A percentile compares a stretch with the other conserved stretches of the same genome.
These are phyloP conservation scores for Pristis pectinata DNA, from an alignment of 2,797 vertebrate species.

Conservation along the genomic window DNA sequence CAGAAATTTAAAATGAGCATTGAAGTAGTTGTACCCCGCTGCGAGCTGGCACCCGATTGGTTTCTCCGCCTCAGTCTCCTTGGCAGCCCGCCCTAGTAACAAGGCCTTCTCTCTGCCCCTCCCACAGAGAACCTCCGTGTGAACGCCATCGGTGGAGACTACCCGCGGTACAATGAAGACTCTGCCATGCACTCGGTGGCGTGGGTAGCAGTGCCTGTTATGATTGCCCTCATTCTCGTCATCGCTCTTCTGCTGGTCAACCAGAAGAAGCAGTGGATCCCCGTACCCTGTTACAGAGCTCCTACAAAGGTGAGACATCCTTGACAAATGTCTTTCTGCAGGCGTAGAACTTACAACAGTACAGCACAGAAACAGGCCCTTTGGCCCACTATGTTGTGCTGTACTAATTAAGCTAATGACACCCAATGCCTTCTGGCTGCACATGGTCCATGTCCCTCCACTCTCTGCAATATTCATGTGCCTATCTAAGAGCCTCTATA, in stretches of 20 bases:
- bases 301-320: slow-evolving; percentile 69
- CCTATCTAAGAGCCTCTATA: too few relatives aligned
- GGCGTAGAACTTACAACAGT: neutral
- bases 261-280: slow-evolving; percentile 79
- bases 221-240: slow-evolving; percentile 64
- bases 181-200: slow-evolving; percentile 60
- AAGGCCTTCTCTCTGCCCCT: neutral
- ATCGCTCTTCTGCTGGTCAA: slow-evolving; percentile 68
- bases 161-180: slow-evolving; percentile 47
- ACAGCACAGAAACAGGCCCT: neutral
- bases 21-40: neutral
- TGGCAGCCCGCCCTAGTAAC: neutral
- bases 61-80: neutral
- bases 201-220: slow-evolving; percentile 67
- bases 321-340: neutral
- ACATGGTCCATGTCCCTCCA: too few relatives aligned
- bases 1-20: neutral
- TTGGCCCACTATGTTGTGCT: neutral
- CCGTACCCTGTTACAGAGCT: slow-evolving; percentile 73
- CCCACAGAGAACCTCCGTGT: slow-evolving; percentile 24
- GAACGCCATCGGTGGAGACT: neutral
- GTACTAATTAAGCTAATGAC: too few relatives aligned
- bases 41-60: neutral
- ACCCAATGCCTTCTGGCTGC: too few relatives aligned
- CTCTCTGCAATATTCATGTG: too few relatives aligned